phyloP scores from a whole-genome alignment of 1,140 invertebrate genomes.

The Leptonema lineaticorne region DNA sequence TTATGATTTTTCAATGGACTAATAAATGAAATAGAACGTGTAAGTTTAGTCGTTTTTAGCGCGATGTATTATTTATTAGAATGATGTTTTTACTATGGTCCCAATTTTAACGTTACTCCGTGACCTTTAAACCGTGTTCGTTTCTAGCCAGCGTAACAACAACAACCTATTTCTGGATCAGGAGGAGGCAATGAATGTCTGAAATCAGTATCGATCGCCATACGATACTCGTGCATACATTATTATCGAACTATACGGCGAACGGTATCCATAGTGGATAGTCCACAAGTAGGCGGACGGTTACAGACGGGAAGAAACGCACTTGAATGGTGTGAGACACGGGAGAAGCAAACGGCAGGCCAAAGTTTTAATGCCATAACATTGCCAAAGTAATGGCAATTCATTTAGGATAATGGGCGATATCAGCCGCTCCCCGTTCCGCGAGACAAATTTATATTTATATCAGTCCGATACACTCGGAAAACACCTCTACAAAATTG shows the following conservation, averaged over 20 bases:
- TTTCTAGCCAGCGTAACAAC: no score
- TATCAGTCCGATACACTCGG: constrained; percentile 4
- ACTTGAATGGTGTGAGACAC: neutral
- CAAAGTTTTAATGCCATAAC: constrained; percentile 33
- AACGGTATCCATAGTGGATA: neutral
- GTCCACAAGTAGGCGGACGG: neutral
- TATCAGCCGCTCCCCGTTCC: constrained; percentile 27
- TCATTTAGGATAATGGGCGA: constrained; percentile 32
- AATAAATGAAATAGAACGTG: no score
- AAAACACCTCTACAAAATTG: neutral
- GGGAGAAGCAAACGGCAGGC: neutral
- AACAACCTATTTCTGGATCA: neutral
- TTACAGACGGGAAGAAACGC: neutral
- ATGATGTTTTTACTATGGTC: neutral
- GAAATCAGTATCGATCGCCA: neutral
- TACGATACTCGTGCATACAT: neutral
- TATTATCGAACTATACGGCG: neutral
- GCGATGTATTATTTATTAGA: neutral
- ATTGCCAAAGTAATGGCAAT: constrained; percentile 33
- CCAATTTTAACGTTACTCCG: no score
- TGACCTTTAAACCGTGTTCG: no score
- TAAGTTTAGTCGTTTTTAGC: no score
- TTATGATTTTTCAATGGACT: no score
- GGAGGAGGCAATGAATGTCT: no score
- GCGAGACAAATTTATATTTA: constrained; percentile 32